A percentile compares a stretch with the other conserved stretches of the same genome.
phyloP scores from a whole-genome alignment of 2,797 vertebrate species.

The Meriones psammophilus region DNA sequence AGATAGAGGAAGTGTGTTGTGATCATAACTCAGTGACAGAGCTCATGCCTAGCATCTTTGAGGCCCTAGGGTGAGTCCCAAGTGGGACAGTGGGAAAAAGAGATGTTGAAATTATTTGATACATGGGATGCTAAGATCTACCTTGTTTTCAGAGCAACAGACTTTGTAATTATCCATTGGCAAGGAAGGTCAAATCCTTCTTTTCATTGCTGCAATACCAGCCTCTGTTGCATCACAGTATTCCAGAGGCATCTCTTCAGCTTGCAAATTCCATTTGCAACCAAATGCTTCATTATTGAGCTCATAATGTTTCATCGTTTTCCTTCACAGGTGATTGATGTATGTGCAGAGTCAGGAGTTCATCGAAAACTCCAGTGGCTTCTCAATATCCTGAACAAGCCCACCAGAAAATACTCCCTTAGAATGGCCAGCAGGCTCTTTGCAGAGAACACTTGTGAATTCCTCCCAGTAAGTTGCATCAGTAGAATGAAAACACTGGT shows the following conservation, averaged over 20 bases:
- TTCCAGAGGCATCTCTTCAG: slow-evolving; percentile 78
- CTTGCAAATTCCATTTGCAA: not conserved
- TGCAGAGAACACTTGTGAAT: slow-evolving; percentile 92
- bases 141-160: not conserved
- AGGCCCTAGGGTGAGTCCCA: accelerated
- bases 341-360: slow-evolving; percentile 74
- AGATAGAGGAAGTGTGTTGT: not conserved
- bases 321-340: slow-evolving; percentile 83
- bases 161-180: not conserved
- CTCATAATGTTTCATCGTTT: not conserved
- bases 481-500: not conserved
- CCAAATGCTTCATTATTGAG: not conserved
- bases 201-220: not conserved
- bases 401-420: slow-evolving; percentile 89
- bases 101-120: not conserved
- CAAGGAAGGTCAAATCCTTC: not conserved
- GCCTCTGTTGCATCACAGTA: not conserved
- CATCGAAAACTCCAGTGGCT: slow-evolving; percentile 87
- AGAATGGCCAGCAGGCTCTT: slow-evolving; percentile 93
- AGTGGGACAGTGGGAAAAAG: not conserved
- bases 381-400: slow-evolving; percentile 89
- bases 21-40: too few species aligned
- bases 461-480: slow-evolving; percentile 90
- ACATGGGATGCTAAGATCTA: not conserved
- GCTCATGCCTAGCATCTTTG: not conserved